Percentiles rank a stretch among this genome's conserved stretches.
Evolutionary conservation across 2,113 vertebrate species (phyloP).

Genomic region (Macaca fascicularis): DNA sequence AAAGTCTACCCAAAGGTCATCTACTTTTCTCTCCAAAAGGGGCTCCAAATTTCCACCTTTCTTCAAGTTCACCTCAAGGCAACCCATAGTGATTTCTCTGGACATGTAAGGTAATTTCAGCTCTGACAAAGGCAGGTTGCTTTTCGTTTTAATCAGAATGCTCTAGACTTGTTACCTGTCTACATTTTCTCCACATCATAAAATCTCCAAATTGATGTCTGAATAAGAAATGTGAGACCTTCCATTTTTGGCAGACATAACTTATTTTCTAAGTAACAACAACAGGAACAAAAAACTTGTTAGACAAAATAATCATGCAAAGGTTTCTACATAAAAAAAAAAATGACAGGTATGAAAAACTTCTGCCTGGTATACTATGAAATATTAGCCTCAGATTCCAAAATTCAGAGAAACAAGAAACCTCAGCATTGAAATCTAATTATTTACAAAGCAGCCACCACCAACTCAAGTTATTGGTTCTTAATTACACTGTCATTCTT

Average conservation of each 20-base stretch:
- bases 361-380: conserved; percentile 14
- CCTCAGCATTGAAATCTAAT: not conserved
- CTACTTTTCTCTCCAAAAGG: not conserved
- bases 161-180: not conserved
- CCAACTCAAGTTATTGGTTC: not conserved
- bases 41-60: not conserved
- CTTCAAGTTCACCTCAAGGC: not conserved
- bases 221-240: not conserved
- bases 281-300: conserved; percentile 16
- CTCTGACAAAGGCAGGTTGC: not conserved
- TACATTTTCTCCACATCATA: not conserved
- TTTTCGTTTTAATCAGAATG: not conserved
- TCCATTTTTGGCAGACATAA: not conserved
- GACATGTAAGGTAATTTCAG: not conserved
- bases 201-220: not conserved
- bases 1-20: not conserved
- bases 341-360: not conserved
- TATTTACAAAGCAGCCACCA: conserved; percentile 37
- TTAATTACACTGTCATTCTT: not conserved
- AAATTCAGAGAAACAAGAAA: conserved; percentile 27
- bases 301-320: conserved; percentile 10
- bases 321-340: conserved; percentile 28
- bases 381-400: conserved; percentile 1
- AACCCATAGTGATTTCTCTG: not conserved
- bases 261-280: conserved; percentile 7